phyloP scores from a whole-genome alignment of 2,888 invertebrate species.

The Pegoplata infirma region DNA sequence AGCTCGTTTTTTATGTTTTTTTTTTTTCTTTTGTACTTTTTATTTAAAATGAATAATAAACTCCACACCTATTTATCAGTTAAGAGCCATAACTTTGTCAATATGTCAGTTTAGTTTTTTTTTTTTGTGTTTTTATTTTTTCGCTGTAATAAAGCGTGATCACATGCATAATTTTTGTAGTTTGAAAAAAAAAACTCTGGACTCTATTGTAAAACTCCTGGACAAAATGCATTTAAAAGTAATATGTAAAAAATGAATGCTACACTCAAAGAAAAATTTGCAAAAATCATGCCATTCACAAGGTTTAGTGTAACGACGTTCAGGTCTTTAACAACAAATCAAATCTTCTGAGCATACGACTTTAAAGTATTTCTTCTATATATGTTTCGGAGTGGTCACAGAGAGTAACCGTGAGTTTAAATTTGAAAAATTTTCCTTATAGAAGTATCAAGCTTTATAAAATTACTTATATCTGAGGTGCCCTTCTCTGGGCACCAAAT shows the following conservation, averaged over 20 bases:
- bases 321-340: no score
- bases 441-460: no score
- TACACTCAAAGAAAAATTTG: constrained; percentile 7
- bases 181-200: no score
- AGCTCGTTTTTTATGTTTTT: constrained; percentile 50
- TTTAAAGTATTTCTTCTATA: no score
- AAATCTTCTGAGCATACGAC: no score
- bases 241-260: background rate
- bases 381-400: no score
- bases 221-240: background rate
- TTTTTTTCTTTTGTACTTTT: constrained; percentile 22
- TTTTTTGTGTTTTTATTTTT: constrained; percentile 31
- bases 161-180: background rate
- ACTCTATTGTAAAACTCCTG: constrained; percentile 31
- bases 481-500: no score
- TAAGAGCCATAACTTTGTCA: constrained; percentile 69
- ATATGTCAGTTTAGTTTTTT: constrained; percentile 64
- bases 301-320: no score
- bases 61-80: constrained; percentile 67
- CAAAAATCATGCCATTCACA: no score
- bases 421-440: no score
- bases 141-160: constrained; percentile 43
- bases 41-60: constrained; percentile 58
- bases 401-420: no score
- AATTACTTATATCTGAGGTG: no score